A percentile compares a stretch with the other conserved stretches of the same genome.
Conservation (phyloP, 1,140 invertebrate species). For the Hyles vespertilio region DNA sequence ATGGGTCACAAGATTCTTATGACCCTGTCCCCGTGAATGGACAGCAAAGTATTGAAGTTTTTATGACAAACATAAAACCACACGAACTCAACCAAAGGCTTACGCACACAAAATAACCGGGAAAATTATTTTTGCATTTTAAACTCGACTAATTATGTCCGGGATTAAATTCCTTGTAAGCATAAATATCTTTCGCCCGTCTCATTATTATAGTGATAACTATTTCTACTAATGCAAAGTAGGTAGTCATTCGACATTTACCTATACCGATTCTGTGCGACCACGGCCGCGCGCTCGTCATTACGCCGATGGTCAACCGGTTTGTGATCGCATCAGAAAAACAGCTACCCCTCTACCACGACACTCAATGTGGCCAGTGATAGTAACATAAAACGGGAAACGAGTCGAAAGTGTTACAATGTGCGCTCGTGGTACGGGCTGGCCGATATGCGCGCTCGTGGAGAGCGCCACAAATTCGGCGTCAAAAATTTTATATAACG, state of each 20-base stretch:
- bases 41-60: too few species aligned
- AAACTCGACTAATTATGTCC: too few species aligned
- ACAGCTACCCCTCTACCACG: constrained; percentile 55
- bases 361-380: constrained; percentile 10
- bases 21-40: too few species aligned
- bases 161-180: neutral
- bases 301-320: constrained; percentile 65
- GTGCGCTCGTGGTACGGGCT: constrained; percentile 38
- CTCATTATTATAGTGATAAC: constrained; percentile 19
- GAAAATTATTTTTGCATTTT: too few species aligned
- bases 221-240: constrained; percentile 57
- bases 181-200: constrained; percentile 12
- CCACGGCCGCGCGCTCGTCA: constrained; percentile 43
- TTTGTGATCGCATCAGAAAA: constrained; percentile 71
- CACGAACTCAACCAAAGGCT: too few species aligned
- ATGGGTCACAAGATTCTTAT: too few species aligned
- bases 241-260: constrained; percentile 62
- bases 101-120: too few species aligned
- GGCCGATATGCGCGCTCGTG: constrained; percentile 41
- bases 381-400: constrained; percentile 9
- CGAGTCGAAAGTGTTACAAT: constrained; percentile 1
- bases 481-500: constrained; percentile 59
- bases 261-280: constrained; percentile 38
- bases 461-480: constrained; percentile 56
- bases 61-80: too few species aligned